A percentile compares a stretch with the other conserved stretches of the same genome.
Conservation (phyloP, 2,888 invertebrate species). For the Hypomecis atomaria region DNA sequence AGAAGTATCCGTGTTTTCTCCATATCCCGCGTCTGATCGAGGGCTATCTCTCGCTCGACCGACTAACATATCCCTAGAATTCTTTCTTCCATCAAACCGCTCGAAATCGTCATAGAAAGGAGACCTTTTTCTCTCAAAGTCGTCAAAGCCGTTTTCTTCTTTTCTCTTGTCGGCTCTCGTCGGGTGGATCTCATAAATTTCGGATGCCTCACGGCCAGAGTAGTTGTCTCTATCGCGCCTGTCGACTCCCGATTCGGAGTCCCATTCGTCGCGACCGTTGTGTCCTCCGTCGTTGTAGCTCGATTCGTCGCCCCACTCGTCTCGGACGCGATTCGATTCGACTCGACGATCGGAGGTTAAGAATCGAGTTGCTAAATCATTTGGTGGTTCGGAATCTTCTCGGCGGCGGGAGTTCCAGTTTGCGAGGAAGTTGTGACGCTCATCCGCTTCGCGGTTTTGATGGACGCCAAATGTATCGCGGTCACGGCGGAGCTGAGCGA, state of each 20-base stretch:
- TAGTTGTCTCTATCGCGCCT: conserved; percentile 70
- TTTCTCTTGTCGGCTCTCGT: conserved; percentile 67
- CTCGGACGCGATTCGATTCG: conserved; percentile 53
- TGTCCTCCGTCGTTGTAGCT: conserved; percentile 70
- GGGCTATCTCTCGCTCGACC: conserved; percentile 76
- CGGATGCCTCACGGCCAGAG: conserved; percentile 76
- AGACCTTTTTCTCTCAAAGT: conserved; percentile 72
- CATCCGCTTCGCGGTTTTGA: conserved; percentile 85
- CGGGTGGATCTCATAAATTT: conserved; percentile 78
- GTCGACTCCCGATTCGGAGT: conserved; percentile 76
- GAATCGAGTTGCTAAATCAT: conserved; percentile 76
- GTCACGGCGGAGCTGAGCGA: conserved; percentile 88
- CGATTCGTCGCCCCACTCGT: conserved; percentile 79
- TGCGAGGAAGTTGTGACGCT: conserved; percentile 80
- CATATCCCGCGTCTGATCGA: conserved; percentile 70
- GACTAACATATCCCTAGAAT: conserved; percentile 80
- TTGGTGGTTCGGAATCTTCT: conserved; percentile 72
- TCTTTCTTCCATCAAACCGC: conserved; percentile 77
- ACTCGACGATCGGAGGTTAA: conserved; percentile 73
- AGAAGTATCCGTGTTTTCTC: conserved; percentile 62
- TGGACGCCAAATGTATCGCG: conserved; percentile 90
- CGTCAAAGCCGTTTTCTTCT: conserved; percentile 70
- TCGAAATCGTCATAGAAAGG: conserved; percentile 78
- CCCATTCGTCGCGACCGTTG: conserved; percentile 76
- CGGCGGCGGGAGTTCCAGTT: conserved; percentile 80